Base-by-base conservation (phyloP, 2,888 invertebrate genomes). In the Sphaerophoria taeniata region DNA sequence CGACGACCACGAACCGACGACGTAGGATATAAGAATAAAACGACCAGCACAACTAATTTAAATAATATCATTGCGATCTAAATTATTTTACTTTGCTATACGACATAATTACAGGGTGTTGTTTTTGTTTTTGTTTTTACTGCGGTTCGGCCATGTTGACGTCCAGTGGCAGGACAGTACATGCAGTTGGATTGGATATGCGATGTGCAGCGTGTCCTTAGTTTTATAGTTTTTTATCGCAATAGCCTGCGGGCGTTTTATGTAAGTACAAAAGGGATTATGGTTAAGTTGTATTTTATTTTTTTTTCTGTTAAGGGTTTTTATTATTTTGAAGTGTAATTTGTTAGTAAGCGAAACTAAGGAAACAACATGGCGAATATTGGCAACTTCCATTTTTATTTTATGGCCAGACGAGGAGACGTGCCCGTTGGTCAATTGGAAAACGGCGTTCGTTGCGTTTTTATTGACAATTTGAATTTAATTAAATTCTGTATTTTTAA, bases 61-160 rank as follows among this genome's bases (percentile, higher is more conserved):
- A 85, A 85, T 85, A 85, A 85, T 85, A 85, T 85, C 85, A 85
- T 81, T 85, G 80, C 85, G 80, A 85, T 85, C 85, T 85, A 85
- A 85, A 85, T 85, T 85, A 85, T 85, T 85, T 85, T 85, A 70
- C 80, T 85, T 85, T 76, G 63, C 70, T 85, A 63, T 76, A 85
- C 84, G 72, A 80, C 84, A 80, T 85, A 85, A 85, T 85, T 85
- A 85, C 80, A 85, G 85, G 67, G 67, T 85, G 80, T 73, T 67
- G 65, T 36, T 67, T 16, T 16, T 60, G 60, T 31, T 55, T 33
- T 12, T 56, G 36, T n/a, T n/a, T n/a, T n/a, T n/a, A n/a, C n/a
- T n/a, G 80, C 75, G 61, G 80, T 33, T 70, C 85, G 85, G 85
- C 85, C 85, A 85, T 85, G 69, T 75, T 85, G 72, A 79, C 53